These are phyloP conservation scores for Fragum sueziense DNA, from an alignment of 2,888 invertebrate species.

Conservation along the genomic window DNA sequence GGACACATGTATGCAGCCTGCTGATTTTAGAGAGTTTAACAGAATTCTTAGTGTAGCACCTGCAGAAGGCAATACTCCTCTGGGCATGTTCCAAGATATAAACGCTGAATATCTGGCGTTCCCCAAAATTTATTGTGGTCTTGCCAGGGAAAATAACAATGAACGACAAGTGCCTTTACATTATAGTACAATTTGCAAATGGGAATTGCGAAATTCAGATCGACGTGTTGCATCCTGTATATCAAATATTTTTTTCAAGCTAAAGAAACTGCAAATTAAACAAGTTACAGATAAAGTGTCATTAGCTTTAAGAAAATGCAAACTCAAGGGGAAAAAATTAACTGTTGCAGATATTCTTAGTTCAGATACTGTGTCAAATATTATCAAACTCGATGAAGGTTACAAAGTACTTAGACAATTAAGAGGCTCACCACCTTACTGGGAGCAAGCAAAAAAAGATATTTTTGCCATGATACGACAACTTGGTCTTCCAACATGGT, in stretches of 20 bases:
- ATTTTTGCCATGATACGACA: slow-evolving; percentile 63
- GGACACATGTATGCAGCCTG: slow-evolving; percentile 35
- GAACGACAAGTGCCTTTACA: background rate
- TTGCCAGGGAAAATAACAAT: slow-evolving; percentile 12
- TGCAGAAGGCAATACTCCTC: slow-evolving; percentile 20
- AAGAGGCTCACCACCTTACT: slow-evolving; percentile 62
- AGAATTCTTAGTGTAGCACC: slow-evolving; percentile 33
- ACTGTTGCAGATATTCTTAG: slow-evolving; percentile 37
- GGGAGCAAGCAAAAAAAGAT: slow-evolving; percentile 60
- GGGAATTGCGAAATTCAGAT: slow-evolving; percentile 27
- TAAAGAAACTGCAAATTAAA: slow-evolving; percentile 40
- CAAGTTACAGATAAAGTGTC: slow-evolving; percentile 39
- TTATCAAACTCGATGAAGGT: slow-evolving; percentile 50
- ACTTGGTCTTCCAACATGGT: slow-evolving; percentile 36
- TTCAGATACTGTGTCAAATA: slow-evolving; percentile 28
- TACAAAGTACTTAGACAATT: slow-evolving; percentile 46
- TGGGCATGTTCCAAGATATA: slow-evolving; percentile 31
- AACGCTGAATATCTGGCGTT: slow-evolving; percentile 31
- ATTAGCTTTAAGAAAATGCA: slow-evolving; percentile 37
- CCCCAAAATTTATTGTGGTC: slow-evolving; percentile 41
- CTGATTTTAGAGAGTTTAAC: slow-evolving; percentile 49
- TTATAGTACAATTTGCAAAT: slow-evolving; percentile 34
- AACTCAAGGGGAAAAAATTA: slow-evolving; percentile 29
- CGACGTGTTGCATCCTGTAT: slow-evolving; percentile 43
- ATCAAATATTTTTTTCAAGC: slow-evolving; percentile 43